A percentile compares a stretch with the other conserved stretches of the same genome.
Conservation (phyloP, 2,113 vertebrate genomes). For the Oryctolagus cuniculus region mOryCun1.1 NC_091453.1:108446501-108447000, state of each 20-base stretch:
- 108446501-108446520: too few relatives aligned
- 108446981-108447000: conserved; percentile 41
- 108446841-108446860: conserved; percentile 12
- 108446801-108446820: not conserved
- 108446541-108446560: conserved; percentile 5
- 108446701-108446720: conserved; percentile 13
- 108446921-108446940: not conserved
- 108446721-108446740: conserved; percentile 2
- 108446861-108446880: not conserved
- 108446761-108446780: not conserved
- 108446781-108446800: not conserved
- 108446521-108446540: not conserved
- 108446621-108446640: not conserved
- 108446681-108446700: conserved; percentile 24
- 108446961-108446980: not conserved
- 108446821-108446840: not conserved
- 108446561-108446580: not conserved
- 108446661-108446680: not conserved
- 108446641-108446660: not conserved
- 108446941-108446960: not conserved
- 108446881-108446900: conserved; percentile 34
- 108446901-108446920: not conserved
- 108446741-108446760: not conserved
- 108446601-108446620: conserved; percentile 7
- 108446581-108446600: not conserved